Base-by-base conservation (phyloP, 2,888 invertebrate species). In the Caenorhabditis angaria region DNA sequence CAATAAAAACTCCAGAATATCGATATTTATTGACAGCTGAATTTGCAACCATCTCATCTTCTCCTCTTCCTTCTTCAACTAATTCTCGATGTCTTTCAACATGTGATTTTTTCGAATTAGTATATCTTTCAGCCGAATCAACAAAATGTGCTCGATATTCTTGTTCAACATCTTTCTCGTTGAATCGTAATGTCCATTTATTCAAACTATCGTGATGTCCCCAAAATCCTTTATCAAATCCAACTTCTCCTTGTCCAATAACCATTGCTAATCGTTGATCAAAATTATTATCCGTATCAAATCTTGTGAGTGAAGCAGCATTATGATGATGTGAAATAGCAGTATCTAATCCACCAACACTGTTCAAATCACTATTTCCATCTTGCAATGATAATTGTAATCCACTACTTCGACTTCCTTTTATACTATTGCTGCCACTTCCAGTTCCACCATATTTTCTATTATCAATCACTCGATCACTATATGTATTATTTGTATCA, bases 181-280 rank as follows among this genome's bases (percentile, higher is more conserved):
- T 92, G 89, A 96, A 97, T 88, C 92, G 93, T 24, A 96, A 89
- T 0, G 94, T 93, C 83, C 93, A 91, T 41, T 84, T 81, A 62
- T 93, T 93, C 53, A 97, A 94, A 66, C 84, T 82, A 56, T 84
- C 80, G 57, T 79, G 78, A 65, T 82, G 80, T 57, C 67, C 78
- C 82, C 81, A 83, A 69, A 81, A 83, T 35, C 85, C 79, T 58
- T 77, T 76, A 48, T 74, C 79, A 55, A 81, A 77, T 22, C 67
- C 74, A 12, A 65, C 70, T 25, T 78, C 80, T 58, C 76, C 79
- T 70, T 80, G 76, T 32, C 67, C 80, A 48, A 87, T 83, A 25
- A 82, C 82, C 66, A 81, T 79, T 3, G 84, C 86, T 6, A 87
- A 74, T 22, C 85, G 71, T 57, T 84, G 82, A 61, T 87, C 87